These are phyloP conservation scores for Urechis unicinctus DNA, from an alignment of 2,888 invertebrate species.

Conservation along the genomic window DNA sequence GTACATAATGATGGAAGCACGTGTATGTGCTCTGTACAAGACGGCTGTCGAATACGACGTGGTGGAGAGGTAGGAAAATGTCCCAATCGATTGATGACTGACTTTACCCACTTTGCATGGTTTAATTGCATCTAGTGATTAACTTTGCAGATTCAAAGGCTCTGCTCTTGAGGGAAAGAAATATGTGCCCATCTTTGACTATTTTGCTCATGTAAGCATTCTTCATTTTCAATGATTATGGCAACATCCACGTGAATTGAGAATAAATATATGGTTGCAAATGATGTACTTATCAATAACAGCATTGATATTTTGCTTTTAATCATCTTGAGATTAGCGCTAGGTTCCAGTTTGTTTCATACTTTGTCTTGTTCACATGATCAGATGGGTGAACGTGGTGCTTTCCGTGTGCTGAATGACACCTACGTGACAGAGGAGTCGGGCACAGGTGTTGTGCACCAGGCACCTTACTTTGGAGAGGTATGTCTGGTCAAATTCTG, in stretches of 20 bases:
- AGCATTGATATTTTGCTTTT: too few relatives aligned
- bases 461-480: slow-evolving; percentile 96
- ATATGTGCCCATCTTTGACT: slow-evolving; percentile 85
- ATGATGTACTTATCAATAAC: too few relatives aligned
- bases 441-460: slow-evolving; percentile 96
- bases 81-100: too few relatives aligned
- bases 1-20: slow-evolving; percentile 79
- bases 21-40: slow-evolving; percentile 74
- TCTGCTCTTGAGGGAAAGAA: slow-evolving; percentile 67
- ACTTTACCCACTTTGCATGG: too few relatives aligned
- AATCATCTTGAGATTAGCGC: too few relatives aligned
- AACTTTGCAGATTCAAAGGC: slow-evolving; percentile 48
- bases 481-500: slow-evolving; percentile 27
- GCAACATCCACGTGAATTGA: too few relatives aligned
- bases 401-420: slow-evolving; percentile 79
- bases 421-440: slow-evolving; percentile 91
- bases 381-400: slow-evolving; percentile 55
- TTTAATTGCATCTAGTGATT: neutral
- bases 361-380: too few relatives aligned
- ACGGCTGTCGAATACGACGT: slow-evolving; percentile 71
- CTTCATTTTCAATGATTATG: neutral
- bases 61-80: slow-evolving; percentile 62
- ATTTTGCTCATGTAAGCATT: slow-evolving; percentile 66
- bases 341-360: too few relatives aligned
- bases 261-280: too few relatives aligned